These are phyloP conservation scores for Platalea minor DNA, from an alignment of 2,797 vertebrate genomes.

Conservation along the genomic window DNA sequence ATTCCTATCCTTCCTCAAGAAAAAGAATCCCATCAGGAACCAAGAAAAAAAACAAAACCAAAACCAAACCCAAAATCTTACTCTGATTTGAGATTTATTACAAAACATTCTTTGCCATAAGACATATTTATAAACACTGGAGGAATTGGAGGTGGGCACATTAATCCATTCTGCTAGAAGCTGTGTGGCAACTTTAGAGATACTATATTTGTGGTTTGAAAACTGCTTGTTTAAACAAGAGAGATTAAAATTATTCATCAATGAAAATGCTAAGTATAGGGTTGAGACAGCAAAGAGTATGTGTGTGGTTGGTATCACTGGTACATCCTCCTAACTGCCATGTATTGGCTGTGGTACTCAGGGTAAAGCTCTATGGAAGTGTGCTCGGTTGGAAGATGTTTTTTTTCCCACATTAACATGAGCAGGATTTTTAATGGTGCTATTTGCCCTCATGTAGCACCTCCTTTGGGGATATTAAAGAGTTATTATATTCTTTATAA, in stretches of 20 bases:
- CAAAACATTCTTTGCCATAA: not conserved
- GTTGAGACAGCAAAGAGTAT: not conserved
- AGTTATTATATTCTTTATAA: constrained; percentile 17
- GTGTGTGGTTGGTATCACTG: not conserved
- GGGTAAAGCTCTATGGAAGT: not conserved
- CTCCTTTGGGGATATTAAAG: constrained; percentile 30
- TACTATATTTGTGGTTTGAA: not conserved
- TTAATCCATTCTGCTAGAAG: not conserved
- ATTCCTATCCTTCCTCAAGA: not conserved
- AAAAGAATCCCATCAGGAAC: not conserved
- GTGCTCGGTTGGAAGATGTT: not conserved
- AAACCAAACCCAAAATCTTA: not conserved
- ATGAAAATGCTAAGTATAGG: not conserved
- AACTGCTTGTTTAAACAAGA: not conserved
- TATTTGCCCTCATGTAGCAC: not conserved
- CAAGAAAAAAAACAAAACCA: not conserved
- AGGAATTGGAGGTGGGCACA: not conserved
- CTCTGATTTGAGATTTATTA: not conserved
- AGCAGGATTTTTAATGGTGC: constrained; percentile 5
- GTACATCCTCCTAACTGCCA: not conserved
- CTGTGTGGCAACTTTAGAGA: not conserved
- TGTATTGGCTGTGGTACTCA: not conserved
- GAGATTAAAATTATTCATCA: not conserved
- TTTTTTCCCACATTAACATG: not conserved
- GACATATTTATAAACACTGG: not conserved